A percentile compares a stretch with the other conserved stretches of the same genome.
Conservation (phyloP, 2,888 invertebrate species). For the Caenorhabditis angaria region DNA sequence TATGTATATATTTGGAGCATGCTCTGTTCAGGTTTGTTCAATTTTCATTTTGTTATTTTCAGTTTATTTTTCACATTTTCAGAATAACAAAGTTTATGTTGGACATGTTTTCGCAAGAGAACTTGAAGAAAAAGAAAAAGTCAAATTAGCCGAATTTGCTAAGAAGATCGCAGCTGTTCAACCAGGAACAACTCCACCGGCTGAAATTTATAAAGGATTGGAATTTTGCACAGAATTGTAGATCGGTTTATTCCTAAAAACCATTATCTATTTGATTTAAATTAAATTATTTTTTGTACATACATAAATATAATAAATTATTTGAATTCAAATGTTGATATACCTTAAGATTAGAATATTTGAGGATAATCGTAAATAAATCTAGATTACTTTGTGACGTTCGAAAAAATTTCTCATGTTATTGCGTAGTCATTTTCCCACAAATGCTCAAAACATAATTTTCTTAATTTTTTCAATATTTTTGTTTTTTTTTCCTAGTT, state of each 20-base stretch:
- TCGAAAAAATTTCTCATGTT: too few relatives aligned
- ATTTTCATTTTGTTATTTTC: background rate
- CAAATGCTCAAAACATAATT: too few relatives aligned
- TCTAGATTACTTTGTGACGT: too few relatives aligned
- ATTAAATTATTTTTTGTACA: background rate
- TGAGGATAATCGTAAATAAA: too few relatives aligned
- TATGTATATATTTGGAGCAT: constrained; percentile 66
- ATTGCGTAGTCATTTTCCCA: too few relatives aligned
- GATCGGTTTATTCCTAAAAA: background rate
- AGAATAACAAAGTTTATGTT: constrained; percentile 70
- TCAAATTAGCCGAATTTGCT: constrained; percentile 59
- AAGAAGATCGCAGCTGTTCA: constrained; percentile 55
- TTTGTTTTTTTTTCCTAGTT: too few relatives aligned
- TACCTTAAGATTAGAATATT: too few relatives aligned
- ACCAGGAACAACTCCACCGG: constrained; percentile 40
- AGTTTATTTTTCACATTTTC: constrained; percentile 8
- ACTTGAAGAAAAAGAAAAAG: constrained; percentile 60
- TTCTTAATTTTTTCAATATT: too few relatives aligned
- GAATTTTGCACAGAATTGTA: constrained; percentile 66
- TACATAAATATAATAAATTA: too few relatives aligned
- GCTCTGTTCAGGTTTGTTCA: constrained; percentile 63
- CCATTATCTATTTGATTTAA: background rate
- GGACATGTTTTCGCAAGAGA: constrained; percentile 64
- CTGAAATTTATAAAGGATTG: constrained; percentile 48
- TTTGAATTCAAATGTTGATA: too few relatives aligned